Evolutionary conservation across 2,113 vertebrate genomes (phyloP).

Genomic region (Apteryx mantelli): DNA sequence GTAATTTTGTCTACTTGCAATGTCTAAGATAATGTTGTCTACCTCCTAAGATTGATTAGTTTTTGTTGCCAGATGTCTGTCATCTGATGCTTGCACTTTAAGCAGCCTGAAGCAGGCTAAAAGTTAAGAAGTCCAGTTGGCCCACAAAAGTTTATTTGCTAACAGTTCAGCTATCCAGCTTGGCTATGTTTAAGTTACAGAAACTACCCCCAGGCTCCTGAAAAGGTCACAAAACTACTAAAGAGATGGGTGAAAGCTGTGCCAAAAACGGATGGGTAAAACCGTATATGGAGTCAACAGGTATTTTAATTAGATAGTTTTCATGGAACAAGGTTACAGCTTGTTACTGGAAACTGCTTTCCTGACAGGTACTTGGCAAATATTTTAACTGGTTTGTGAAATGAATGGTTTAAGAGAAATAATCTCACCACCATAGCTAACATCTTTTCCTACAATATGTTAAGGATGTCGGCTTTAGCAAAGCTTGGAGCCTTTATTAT

Average conservation of each 20-base stretch:
- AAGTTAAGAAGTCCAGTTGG: not conserved
- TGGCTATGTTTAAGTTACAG: not conserved
- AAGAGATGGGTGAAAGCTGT: not conserved
- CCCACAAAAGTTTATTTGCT: not conserved
- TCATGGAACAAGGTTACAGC: too few species aligned
- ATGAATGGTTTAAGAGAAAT: not conserved
- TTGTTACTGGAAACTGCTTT: not conserved
- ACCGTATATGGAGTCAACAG: not conserved
- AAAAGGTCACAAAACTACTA: not conserved
- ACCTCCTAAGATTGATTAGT: not conserved
- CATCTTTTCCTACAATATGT: not conserved
- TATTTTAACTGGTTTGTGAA: not conserved
- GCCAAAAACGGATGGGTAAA: not conserved
- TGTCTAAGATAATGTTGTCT: not conserved
- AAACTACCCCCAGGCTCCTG: not conserved
- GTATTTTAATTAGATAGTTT: not conserved
- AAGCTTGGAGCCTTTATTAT: not conserved
- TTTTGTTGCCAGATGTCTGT: not conserved
- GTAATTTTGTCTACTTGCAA: not conserved
- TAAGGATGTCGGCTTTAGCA: not conserved
- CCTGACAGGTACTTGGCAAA: not conserved
- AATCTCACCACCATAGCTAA: not conserved
- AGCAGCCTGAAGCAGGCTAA: not conserved
- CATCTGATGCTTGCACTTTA: not conserved
- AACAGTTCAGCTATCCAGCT: not conserved